phyloP scores from a whole-genome alignment of 1,140 invertebrate species.

The Argopecten irradians region DNA sequence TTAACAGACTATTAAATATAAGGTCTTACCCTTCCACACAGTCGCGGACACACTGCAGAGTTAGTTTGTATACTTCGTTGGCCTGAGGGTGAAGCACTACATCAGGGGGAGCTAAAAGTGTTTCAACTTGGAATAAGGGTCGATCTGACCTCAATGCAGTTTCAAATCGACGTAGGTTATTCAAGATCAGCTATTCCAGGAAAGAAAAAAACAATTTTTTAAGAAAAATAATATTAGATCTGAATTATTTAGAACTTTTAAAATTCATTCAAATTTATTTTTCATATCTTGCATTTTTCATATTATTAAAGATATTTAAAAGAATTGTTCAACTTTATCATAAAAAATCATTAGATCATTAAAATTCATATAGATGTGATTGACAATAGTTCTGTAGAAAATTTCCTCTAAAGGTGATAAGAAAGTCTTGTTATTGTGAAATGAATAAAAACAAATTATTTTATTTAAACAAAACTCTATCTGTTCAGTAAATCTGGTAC shows the following conservation, averaged over 20 bases:
- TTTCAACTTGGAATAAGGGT: conserved; percentile 88
- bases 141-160: conserved; percentile 80
- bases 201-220: not conserved
- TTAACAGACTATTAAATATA: not conserved
- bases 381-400: too few species aligned
- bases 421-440: too few species aligned
- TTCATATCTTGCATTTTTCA: too few species aligned
- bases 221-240: not conserved
- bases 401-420: too few species aligned
- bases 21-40: conserved; percentile 76
- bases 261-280: too few species aligned
- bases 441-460: too few species aligned
- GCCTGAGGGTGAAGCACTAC: conserved; percentile 85
- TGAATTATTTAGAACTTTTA: not conserved
- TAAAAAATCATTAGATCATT: not conserved
- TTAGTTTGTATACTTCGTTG: conserved; percentile 86
- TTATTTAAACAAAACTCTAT: too few species aligned
- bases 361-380: too few species aligned
- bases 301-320: too few species aligned
- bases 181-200: conserved; percentile 80
- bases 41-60: conserved; percentile 76
- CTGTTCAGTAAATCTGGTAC: too few species aligned
- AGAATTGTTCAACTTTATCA: not conserved
- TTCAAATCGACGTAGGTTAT: conserved; percentile 86
- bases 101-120: conserved; percentile 84